Base-by-base conservation (phyloP, 2,888 invertebrate species). In the Apodemia zela region DNA sequence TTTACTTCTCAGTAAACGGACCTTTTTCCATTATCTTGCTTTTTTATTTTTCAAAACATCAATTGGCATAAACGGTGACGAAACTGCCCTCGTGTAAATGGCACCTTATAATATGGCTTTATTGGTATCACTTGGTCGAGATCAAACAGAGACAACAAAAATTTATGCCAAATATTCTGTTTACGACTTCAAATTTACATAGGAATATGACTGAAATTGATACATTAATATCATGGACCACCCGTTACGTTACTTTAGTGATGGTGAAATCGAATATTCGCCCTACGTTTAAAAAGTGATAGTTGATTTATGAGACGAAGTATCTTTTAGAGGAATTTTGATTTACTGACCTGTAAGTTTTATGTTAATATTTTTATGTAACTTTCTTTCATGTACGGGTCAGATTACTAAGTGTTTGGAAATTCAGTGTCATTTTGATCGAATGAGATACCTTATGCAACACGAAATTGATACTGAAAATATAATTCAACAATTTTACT, bases 291-390 rank as follows among this genome's bases (percentile, higher is more conserved):
- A n/a, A 49, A 49, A 49, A 49, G 49, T 49, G 49, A 49, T 42
- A 42, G 42, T 51, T 51, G 49, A 51, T 51, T 51, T 51, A 51
- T 51, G 10, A 21, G 3, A 18, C 17, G 49, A 51, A 51, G 21
- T 51, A 51, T 51, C 17, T 49, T 51, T 51, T 51, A 18, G 49
- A 51, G 49, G 21, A 51, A 17, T 51, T 17, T 17, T 51, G 49
- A 51, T 51, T 18, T 51, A 51, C 21, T 21, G 49, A 18, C 21
- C 42, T 42, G 15, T 42, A 42, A 42, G 18, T 18, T 51, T 18
- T 51, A 51, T 51, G 49, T 51, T 51, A 51, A 51, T 42, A 42
- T 51, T 18, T 51, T 51, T 51, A 51, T 51, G 10, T 18, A 18
- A 51, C 49, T 51, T 51, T 51, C 49, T 51, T 51, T 17, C 18